These are phyloP conservation scores for Anodontia alba DNA, from an alignment of 2,888 invertebrate species.

Conservation along the genomic window DNA sequence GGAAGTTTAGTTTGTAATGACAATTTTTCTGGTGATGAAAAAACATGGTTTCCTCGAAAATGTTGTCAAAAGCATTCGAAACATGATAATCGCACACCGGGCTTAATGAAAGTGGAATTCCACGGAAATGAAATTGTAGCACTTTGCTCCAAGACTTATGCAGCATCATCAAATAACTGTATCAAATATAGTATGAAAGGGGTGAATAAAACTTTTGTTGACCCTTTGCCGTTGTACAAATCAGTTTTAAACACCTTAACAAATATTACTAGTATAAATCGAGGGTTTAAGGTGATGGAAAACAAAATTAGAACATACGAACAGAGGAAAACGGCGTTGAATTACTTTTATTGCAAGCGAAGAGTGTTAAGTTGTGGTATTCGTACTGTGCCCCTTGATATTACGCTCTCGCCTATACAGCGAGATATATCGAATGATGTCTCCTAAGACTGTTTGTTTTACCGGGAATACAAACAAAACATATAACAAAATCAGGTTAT, in stretches of 20 bases:
- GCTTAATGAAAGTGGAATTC: neutral
- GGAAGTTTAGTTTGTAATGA: neutral
- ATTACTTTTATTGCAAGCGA: conserved; percentile 9
- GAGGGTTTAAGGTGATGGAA: neutral
- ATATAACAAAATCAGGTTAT: neutral
- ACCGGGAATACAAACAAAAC: no score
- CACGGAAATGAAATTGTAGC: neutral
- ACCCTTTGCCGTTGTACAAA: neutral
- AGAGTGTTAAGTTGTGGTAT: neutral
- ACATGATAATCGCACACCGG: neutral
- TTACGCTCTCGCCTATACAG: neutral
- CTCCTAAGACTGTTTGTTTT: no score
- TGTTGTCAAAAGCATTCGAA: neutral
- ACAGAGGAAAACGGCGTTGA: neutral
- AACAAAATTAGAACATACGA: neutral
- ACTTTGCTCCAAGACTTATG: conserved; percentile 13
- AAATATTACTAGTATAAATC: neutral
- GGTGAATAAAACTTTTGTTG: neutral
- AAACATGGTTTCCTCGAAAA: neutral
- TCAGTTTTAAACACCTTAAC: neutral
- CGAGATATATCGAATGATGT: no score
- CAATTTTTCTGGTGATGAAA: neutral
- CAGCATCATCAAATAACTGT: neutral
- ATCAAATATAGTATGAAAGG: conserved; percentile 16
- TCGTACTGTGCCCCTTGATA: neutral